Evolutionary conservation across 2,888 invertebrate genomes (phyloP).

Genomic region (Idaea dimidiata): DNA sequence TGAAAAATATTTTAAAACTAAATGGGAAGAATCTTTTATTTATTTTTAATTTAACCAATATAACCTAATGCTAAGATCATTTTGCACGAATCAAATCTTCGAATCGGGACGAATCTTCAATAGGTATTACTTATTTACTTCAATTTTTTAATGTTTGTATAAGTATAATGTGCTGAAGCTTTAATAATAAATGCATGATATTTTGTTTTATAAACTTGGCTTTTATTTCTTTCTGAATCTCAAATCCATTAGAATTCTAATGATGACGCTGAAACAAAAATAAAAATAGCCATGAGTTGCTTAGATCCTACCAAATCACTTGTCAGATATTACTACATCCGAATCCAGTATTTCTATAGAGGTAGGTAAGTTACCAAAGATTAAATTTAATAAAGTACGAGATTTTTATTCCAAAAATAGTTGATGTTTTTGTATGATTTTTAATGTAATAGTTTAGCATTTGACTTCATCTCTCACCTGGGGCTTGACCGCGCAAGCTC

Average conservation of each 20-base stretch:
- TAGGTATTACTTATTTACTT: not conserved
- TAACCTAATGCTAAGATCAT: not conserved
- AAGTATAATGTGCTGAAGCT: slow-evolving; percentile 5
- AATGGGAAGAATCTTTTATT: not conserved
- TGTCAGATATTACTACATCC: no score
- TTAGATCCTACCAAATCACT: no score
- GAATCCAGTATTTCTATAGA: no score
- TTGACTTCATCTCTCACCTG: no score
- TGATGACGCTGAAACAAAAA: slow-evolving; percentile 57
- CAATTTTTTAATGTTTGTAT: not conserved
- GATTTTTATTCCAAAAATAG: no score
- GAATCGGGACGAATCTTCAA: not conserved
- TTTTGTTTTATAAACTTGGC: not conserved
- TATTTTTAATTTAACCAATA: not conserved
- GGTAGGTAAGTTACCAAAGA: no score
- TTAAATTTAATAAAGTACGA: no score
- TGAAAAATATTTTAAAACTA: not conserved
- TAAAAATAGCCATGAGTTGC: slow-evolving; percentile 1
- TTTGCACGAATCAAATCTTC: no score
- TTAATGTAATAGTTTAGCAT: no score
- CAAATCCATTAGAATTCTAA: slow-evolving; percentile 50
- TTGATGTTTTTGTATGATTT: no score
- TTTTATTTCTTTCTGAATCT: not conserved
- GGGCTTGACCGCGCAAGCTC: no score
- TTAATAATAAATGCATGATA: slow-evolving; percentile 9